Base-by-base conservation (phyloP, 2,797 vertebrate species). In the Erpetoichthys calabaricus region DNA sequence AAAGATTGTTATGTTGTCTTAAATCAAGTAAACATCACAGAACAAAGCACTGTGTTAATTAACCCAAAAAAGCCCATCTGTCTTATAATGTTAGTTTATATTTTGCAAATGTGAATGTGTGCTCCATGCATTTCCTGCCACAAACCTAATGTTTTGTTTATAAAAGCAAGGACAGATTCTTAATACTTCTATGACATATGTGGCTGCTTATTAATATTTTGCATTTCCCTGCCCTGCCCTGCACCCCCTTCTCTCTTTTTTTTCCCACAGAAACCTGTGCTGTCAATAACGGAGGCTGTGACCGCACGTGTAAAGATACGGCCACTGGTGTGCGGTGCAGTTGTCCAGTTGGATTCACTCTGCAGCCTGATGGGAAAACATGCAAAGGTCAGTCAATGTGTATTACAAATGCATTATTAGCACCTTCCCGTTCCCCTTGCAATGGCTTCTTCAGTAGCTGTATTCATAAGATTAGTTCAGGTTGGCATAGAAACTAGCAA, bases 261-360 rank as follows among this genome's bases (percentile, higher is more conserved):
- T 72, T 60, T 68, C 68, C 82, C 66, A 53, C 70, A 98, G 94
- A 98, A 82, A 98, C 94, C 6, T 98, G 94, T 54, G 95, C 95
- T 0, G 94, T 98, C 51, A 98, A 98, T 74, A 98, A 98, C 0
- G 93, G 95, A 52, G 95, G 95, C 65, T 98, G 95, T 3, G 94
- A 98, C 75, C 83, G 93, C 70, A 98, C 94, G 0, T 98, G 94
- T 71, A 98, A 97, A 74, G 94, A 98, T 75, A 98, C 95, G 0
- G 93, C 94, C 57, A 98, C 95, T 0, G 95, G 95, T 44, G 95
- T 98, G 42, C 89, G 92, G 44, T 98, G 95, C 76, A 98, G 95
- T 76, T 98, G 95, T 75, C 94, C 94, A 0, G 93, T 96, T 51
- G 95, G 95, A 66, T 98, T 98, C 76, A 97, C 90, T 5, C 83